These are phyloP conservation scores for Varanus salvator DNA, from an alignment of 2,113 vertebrate genomes.

Conservation along the genomic window DNA sequence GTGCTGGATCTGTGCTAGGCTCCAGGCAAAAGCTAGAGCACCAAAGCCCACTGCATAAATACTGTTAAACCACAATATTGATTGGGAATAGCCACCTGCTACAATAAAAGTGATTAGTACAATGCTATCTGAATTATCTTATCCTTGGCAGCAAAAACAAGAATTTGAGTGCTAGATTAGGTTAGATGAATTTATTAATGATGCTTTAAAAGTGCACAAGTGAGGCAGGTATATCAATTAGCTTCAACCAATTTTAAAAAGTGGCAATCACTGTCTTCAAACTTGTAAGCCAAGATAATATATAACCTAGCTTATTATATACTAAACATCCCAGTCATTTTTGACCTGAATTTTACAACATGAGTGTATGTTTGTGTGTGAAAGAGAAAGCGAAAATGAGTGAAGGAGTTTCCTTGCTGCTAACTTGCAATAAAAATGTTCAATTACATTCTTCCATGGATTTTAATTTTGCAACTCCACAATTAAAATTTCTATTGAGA, in stretches of 20 bases:
- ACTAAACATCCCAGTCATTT: conserved; percentile 11
- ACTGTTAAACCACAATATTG: neutral
- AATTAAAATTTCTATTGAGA: conserved; percentile 70
- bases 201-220: neutral
- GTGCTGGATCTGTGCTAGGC: too few relatives aligned
- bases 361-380: conserved; percentile 5
- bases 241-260: conserved; percentile 28
- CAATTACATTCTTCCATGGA: conserved; percentile 60
- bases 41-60: neutral
- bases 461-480: conserved; percentile 65
- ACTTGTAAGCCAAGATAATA: conserved; percentile 8
- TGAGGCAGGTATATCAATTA: neutral
- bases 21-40: neutral
- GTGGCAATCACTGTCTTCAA: conserved; percentile 1
- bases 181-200: neutral
- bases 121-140: neutral
- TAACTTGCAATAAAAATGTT: conserved; percentile 73
- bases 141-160: neutral
- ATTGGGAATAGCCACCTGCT: neutral
- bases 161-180: neutral
- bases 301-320: neutral
- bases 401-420: conserved; percentile 17
- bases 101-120: neutral
- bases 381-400: too few relatives aligned
- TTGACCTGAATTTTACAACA: conserved; percentile 52